Conservation (phyloP, 2,113 vertebrate species). For the Atrichornis clamosus region DNA sequence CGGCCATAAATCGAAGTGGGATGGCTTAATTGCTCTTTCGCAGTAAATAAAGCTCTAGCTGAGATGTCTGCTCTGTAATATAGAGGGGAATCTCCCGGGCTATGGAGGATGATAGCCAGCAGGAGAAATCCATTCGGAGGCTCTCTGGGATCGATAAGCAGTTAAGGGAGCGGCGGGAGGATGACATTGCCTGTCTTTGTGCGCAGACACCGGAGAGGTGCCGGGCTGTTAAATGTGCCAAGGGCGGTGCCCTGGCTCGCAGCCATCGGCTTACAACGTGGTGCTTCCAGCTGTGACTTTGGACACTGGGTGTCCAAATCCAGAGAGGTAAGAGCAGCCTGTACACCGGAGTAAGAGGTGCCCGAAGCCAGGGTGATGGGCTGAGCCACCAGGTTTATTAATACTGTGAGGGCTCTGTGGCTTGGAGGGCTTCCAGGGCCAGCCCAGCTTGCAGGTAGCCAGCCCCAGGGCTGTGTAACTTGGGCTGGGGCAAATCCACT, state of each 20-base stretch:
- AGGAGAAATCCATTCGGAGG: background rate
- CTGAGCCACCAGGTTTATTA: background rate
- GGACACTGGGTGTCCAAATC: background rate
- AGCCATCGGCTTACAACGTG: background rate
- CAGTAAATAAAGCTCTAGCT: conserved; percentile 42
- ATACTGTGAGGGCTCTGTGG: background rate
- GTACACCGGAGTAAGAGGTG: rapidly evolving
- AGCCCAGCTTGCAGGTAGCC: background rate
- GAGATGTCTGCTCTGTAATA: background rate
- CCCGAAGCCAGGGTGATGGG: rapidly evolving
- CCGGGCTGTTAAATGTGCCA: rapidly evolving
- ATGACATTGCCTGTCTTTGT: conserved; percentile 32
- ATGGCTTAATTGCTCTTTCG: background rate
- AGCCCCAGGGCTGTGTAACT: background rate
- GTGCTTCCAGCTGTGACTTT: background rate
- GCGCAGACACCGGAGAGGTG: background rate
- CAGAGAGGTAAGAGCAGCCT: background rate
- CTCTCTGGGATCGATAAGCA: conserved; percentile 40
- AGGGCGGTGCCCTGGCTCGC: rapidly evolving
- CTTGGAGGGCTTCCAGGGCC: background rate
- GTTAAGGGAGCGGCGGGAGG: background rate
- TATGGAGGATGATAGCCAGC: background rate
- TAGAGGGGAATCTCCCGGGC: background rate
- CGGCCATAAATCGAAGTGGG: background rate
- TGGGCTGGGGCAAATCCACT: background rate